A percentile compares a stretch with the other conserved stretches of the same genome.
These are phyloP conservation scores for Serranus cabrilla DNA, from an alignment of 2,797 vertebrate genomes.

Conservation along the genomic window DNA sequence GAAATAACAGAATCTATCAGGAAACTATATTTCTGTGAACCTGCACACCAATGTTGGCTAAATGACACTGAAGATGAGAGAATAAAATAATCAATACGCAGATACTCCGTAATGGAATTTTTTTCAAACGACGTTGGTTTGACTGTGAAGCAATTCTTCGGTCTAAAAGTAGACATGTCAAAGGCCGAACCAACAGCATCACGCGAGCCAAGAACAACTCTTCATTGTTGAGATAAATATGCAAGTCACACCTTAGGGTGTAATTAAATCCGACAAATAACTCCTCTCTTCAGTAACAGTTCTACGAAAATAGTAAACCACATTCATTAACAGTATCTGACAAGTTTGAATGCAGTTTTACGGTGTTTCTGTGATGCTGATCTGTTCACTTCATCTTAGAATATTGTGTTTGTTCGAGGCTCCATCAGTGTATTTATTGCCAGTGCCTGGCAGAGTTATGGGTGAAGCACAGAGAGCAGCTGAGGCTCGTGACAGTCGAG, in stretches of 20 bases:
- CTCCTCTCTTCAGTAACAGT: background rate
- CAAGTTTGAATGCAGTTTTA: no score
- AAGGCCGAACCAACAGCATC: constrained; percentile 32
- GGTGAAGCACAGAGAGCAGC: background rate
- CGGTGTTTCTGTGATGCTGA: no score
- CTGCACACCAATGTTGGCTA: background rate
- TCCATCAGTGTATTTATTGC: background rate
- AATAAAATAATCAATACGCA: background rate
- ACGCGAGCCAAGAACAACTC: constrained; percentile 18
- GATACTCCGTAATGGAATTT: background rate
- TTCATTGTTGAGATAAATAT: background rate
- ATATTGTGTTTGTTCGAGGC: background rate
- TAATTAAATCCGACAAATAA: constrained; percentile 10
- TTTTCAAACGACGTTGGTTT: constrained; percentile 84
- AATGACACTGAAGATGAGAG: background rate
- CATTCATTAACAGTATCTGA: no score
- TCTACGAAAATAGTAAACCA: background rate
- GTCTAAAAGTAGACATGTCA: constrained; percentile 92
- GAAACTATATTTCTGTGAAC: background rate
- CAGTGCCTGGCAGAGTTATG: background rate
- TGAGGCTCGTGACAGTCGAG: no score
- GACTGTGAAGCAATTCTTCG: constrained; percentile 88
- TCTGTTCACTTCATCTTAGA: background rate
- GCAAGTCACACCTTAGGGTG: background rate
- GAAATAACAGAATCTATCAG: no score